Conservation (phyloP, 2,888 invertebrate species). For the Horisme vitalbata region DNA sequence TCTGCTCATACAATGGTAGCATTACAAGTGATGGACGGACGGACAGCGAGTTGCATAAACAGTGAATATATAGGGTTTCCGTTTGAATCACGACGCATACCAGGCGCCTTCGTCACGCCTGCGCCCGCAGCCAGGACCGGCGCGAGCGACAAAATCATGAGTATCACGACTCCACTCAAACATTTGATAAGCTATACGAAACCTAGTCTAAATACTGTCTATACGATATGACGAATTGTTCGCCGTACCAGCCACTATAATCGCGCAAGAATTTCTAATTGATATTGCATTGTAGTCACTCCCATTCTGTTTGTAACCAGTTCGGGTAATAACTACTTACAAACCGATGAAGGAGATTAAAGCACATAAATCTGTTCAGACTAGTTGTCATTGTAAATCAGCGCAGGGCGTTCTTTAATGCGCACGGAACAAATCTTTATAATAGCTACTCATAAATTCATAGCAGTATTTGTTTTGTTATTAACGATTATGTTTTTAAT, state of each 20-base stretch:
- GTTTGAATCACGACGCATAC: slow-evolving; percentile 81
- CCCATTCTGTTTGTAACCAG: slow-evolving; percentile 45
- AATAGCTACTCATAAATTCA: slow-evolving; percentile 42
- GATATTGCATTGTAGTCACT: slow-evolving; percentile 59
- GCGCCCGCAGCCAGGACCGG: slow-evolving; percentile 50
- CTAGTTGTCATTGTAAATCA: slow-evolving; percentile 46
- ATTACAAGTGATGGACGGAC: slow-evolving; percentile 65
- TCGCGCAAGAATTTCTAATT: slow-evolving; percentile 59
- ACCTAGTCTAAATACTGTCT: slow-evolving; percentile 57
- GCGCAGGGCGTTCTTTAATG: slow-evolving; percentile 37
- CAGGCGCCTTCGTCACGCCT: slow-evolving; percentile 73
- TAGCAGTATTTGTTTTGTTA: slow-evolving; percentile 42
- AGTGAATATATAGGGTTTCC: slow-evolving; percentile 77
- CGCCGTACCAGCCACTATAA: slow-evolving; percentile 38
- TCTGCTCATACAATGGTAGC: slow-evolving; percentile 36
- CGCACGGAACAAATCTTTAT: slow-evolving; percentile 43
- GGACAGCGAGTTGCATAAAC: slow-evolving; percentile 74
- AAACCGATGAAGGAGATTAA: slow-evolving; percentile 49
- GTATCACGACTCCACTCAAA: slow-evolving; percentile 61
- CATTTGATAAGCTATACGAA: slow-evolving; percentile 54
- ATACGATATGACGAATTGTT: slow-evolving; percentile 57
- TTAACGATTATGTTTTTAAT: slow-evolving; percentile 38
- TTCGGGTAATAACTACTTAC: slow-evolving; percentile 48
- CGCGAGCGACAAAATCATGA: slow-evolving; percentile 69
- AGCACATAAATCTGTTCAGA: slow-evolving; percentile 42